A percentile compares a stretch with the other conserved stretches of the same genome.
Conservation (phyloP, 2,888 invertebrate species). For the Cataglyphis rosenhaueri region DNA sequence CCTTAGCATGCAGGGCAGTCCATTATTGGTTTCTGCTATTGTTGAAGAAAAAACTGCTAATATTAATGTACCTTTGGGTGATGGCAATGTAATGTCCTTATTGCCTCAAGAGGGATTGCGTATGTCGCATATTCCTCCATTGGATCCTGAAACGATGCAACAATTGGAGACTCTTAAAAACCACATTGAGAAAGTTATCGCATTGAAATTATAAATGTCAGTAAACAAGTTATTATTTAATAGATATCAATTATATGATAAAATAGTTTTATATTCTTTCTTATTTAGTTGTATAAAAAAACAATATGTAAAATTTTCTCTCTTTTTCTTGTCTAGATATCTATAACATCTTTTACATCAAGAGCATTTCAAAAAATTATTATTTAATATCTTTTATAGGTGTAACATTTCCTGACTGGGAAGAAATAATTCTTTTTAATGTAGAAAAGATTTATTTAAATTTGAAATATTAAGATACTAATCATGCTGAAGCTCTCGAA, state of each 20-base stretch:
- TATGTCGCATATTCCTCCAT: conserved; percentile 84
- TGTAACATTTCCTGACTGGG: not conserved
- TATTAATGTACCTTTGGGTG: conserved; percentile 89
- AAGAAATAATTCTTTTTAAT: not conserved
- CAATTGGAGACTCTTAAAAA: conserved; percentile 79
- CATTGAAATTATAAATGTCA: conserved; percentile 46
- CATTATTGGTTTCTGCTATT: conserved; percentile 87
- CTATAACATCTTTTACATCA: not conserved
- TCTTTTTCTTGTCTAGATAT: not conserved
- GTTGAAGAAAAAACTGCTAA: conserved; percentile 87
- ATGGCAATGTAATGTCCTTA: conserved; percentile 89
- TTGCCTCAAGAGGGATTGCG: conserved; percentile 87
- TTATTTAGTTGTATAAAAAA: not conserved
- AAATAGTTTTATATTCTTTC: conserved; percentile 19
- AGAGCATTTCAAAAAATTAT: not conserved
- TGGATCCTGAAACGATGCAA: conserved; percentile 82
- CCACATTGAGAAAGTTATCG: conserved; percentile 79
- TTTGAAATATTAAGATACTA: conserved; percentile 73
- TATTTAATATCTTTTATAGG: not conserved
- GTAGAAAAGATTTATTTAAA: not conserved
- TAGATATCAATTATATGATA: conserved; percentile 2
- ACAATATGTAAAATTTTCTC: not conserved
- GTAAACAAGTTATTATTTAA: not conserved
- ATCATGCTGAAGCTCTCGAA: conserved; percentile 41
- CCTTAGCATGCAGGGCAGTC: conserved; percentile 90